phyloP scores from a whole-genome alignment of 2,888 invertebrate species.

The Agonopterix subpropinquella region DNA sequence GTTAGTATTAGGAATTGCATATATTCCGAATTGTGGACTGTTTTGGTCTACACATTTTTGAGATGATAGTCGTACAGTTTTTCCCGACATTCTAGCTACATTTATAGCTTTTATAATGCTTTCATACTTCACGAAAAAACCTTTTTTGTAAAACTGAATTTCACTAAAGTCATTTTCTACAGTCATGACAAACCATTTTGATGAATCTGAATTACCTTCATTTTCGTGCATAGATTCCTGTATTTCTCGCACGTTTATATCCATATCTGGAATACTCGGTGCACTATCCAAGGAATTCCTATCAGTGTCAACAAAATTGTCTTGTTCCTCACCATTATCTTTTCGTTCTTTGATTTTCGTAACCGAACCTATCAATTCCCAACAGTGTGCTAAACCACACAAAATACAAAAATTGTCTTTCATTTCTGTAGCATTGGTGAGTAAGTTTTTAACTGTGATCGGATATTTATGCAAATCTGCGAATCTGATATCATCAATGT shows the following conservation, averaged over 20 bases:
- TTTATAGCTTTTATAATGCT: constrained; percentile 65
- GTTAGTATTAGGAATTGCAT: constrained; percentile 50
- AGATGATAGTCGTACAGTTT: constrained; percentile 66
- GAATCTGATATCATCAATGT: constrained; percentile 49
- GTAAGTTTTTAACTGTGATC: constrained; percentile 48
- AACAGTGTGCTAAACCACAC: constrained; percentile 50
- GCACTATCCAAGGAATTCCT: background rate
- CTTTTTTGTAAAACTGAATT: constrained; percentile 63
- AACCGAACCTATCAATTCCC: constrained; percentile 61
- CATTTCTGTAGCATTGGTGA: constrained; percentile 41
- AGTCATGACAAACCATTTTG: constrained; percentile 75
- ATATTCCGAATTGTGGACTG: constrained; percentile 57
- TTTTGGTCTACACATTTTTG: constrained; percentile 34
- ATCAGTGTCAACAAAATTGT: background rate
- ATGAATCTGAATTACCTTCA: constrained; percentile 22
- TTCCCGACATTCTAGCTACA: constrained; percentile 56
- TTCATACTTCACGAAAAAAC: constrained; percentile 71
- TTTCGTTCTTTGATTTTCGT: constrained; percentile 30
- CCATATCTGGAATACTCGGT: no score
- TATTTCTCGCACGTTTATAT: background rate
- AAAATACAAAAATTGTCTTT: constrained; percentile 60
- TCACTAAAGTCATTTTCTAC: constrained; percentile 72
- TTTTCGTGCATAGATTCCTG: background rate
- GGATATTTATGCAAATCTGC: constrained; percentile 53
- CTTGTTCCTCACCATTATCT: background rate